These are phyloP conservation scores for Typhlichthys eigenmanni DNA, from an alignment of 2,797 vertebrate genomes.

Conservation along the genomic window DNA sequence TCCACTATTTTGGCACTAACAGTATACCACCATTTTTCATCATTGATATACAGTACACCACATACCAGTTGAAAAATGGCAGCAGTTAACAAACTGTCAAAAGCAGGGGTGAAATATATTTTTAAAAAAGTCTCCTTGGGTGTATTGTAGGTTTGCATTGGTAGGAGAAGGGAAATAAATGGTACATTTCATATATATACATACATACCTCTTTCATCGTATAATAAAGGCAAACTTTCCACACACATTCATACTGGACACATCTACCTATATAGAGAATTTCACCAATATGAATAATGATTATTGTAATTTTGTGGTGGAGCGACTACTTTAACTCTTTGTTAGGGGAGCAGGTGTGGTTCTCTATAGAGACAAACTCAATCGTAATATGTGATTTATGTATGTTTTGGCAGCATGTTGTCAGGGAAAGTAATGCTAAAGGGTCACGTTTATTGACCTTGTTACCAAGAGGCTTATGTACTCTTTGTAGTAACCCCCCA, in stretches of 20 bases:
- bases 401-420: no score
- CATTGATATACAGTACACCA: constrained; percentile 51
- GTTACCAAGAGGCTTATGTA: constrained; percentile 4
- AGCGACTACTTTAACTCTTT: neutral
- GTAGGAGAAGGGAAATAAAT: constrained; percentile 18
- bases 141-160: constrained; percentile 59
- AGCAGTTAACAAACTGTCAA: constrained; percentile 50
- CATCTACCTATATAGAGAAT: constrained; percentile 27
- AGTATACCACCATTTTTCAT: constrained; percentile 42
- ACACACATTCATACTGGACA: constrained; percentile 22
- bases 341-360: neutral
- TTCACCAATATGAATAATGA: constrained; percentile 17
- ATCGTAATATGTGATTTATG: no score
- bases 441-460: no score
- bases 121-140: constrained; percentile 43
- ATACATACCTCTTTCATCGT: constrained; percentile 19
- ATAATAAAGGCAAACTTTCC: constrained; percentile 14
- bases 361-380: no score
- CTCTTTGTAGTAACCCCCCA: neutral
- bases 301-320: neutral
- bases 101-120: constrained; percentile 45
- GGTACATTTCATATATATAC: constrained; percentile 19
- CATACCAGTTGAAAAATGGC: constrained; percentile 59
- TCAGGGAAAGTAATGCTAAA: no score
- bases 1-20: constrained; percentile 78